Evolutionary conservation across 2,888 invertebrate genomes (phyloP).

Genomic region (Elysia crispata): DNA sequence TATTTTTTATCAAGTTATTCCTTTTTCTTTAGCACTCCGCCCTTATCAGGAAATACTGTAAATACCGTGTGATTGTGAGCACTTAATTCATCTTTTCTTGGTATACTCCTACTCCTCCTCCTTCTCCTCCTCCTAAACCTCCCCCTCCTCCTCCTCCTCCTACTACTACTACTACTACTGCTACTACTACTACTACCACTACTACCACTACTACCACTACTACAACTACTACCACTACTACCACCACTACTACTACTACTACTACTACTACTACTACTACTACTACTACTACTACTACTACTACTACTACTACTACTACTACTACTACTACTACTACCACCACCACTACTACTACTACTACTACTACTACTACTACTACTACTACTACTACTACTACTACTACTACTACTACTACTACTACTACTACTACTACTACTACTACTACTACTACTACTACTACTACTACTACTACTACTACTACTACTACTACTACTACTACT

Average conservation of each 20-base stretch:
- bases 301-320: slow-evolving; percentile 34
- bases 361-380: slow-evolving; percentile 31
- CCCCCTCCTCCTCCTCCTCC: too few species aligned
- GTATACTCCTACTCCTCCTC: too few species aligned
- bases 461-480: slow-evolving; percentile 23
- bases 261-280: slow-evolving; percentile 19
- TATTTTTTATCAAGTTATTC: too few species aligned
- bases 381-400: slow-evolving; percentile 38
- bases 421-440: slow-evolving; percentile 32
- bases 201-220: slow-evolving; percentile 37
- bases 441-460: slow-evolving; percentile 44
- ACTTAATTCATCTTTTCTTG: too few species aligned
- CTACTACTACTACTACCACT: slow-evolving; percentile 33
- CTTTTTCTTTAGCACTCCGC: too few species aligned
- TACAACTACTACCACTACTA: slow-evolving; percentile 34
- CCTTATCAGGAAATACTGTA: too few species aligned
- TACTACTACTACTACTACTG: slow-evolving; percentile 37
- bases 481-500: slow-evolving; percentile 15
- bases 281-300: slow-evolving; percentile 16
- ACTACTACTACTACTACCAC: neutral
- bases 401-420: slow-evolving; percentile 38
- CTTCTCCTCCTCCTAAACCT: too few species aligned
- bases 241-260: slow-evolving; percentile 32
- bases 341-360: slow-evolving; percentile 32
- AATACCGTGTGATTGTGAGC: too few species aligned